Percentiles rank a stretch among this genome's conserved stretches.
phyloP scores from a whole-genome alignment of 2,113 vertebrate genomes.

The Neoarius graeffei region DNA sequence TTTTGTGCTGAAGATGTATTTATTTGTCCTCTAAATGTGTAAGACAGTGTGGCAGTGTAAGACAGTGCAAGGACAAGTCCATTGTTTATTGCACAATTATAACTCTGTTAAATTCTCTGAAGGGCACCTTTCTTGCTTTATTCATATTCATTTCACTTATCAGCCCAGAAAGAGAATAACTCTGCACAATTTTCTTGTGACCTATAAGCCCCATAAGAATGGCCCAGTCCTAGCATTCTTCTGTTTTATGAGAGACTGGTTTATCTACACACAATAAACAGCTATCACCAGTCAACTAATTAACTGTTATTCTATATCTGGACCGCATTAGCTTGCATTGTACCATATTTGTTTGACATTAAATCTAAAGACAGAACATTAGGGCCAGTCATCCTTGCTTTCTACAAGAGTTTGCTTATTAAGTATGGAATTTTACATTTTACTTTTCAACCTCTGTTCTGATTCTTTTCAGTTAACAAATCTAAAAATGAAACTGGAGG shows the following conservation, averaged over 20 bases:
- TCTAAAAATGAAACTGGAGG: slow-evolving; percentile 80
- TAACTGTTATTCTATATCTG: not conserved
- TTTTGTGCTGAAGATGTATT: not conserved
- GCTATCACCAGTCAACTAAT: not conserved
- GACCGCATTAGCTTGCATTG: not conserved
- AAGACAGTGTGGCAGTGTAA: not conserved
- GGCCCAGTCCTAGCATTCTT: not conserved
- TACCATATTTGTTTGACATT: not conserved
- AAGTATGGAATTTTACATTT: not conserved
- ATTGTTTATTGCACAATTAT: not conserved
- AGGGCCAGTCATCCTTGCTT: not conserved
- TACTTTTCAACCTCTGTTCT: not conserved
- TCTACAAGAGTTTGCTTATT: slow-evolving; percentile 7
- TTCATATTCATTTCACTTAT: not conserved
- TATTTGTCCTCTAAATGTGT: too few relatives aligned
- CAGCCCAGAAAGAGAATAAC: not conserved
- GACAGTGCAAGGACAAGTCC: not conserved
- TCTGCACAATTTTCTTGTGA: not conserved
- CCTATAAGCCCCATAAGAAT: not conserved
- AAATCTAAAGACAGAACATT: not conserved
- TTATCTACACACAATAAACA: not conserved
- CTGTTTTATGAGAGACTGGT: not conserved
- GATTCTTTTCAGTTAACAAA: slow-evolving; percentile 74
- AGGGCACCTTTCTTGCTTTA: not conserved
- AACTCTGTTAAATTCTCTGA: not conserved